Percentiles rank a stretch among this genome's conserved stretches.
These are phyloP conservation scores for Rhinopomastus cyanomelas DNA, from an alignment of 2,113 vertebrate genomes.

Conservation along the genomic window DNA sequence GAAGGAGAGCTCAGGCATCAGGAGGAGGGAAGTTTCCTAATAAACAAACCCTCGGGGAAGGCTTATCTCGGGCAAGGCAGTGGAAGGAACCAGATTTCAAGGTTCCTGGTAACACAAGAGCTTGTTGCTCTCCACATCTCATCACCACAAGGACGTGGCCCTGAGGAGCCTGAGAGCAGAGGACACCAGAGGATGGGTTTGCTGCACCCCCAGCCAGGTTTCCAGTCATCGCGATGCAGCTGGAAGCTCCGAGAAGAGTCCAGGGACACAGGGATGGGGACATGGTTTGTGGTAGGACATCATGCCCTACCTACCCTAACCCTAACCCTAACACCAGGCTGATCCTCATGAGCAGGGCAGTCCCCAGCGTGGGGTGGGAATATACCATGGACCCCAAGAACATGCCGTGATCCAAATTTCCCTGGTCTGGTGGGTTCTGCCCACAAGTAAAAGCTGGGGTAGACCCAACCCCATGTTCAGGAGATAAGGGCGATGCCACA, in stretches of 20 bases:
- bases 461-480: neutral
- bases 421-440: neutral
- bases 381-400: neutral
- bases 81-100: conserved; percentile 19
- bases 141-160: neutral
- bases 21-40: conserved; percentile 21
- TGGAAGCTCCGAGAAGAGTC: neutral
- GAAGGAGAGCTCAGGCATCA: neutral
- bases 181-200: neutral
- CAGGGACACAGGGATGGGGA: neutral
- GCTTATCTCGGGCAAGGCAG: conserved; percentile 20
- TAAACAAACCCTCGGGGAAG: conserved; percentile 47
- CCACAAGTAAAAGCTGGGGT: neutral
- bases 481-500: neutral
- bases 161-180: neutral
- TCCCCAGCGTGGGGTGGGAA: rapidly evolving
- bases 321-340: too few species aligned
- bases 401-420: rapidly evolving
- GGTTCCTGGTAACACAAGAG: neutral
- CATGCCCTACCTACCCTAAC: too few species aligned
- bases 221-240: rapidly evolving
- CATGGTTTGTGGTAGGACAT: rapidly evolving
- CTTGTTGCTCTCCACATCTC: neutral
- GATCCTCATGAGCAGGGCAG: neutral
- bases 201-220: neutral